phyloP scores from a whole-genome alignment of 2,797 vertebrate species.

The Sciurus vulgaris region DNA sequence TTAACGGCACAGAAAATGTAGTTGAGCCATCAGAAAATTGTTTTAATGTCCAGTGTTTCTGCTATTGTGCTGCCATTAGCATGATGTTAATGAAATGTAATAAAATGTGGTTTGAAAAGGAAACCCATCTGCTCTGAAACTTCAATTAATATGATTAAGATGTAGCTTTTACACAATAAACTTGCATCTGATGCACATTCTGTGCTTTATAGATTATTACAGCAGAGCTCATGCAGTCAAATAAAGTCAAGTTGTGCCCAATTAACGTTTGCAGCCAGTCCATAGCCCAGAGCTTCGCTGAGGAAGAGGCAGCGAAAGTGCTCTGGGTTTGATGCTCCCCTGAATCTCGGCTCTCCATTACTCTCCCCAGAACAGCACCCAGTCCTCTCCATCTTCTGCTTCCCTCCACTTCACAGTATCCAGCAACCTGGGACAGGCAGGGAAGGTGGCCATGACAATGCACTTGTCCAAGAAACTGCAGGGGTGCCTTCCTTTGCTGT shows the following conservation, averaged over 20 bases:
- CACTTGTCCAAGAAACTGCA: neutral
- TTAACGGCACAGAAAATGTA: constrained; percentile 69
- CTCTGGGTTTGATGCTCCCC: neutral
- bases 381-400: neutral
- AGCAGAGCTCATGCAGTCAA: constrained; percentile 30
- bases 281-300: neutral
- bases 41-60: constrained; percentile 75
- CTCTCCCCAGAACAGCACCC: neutral
- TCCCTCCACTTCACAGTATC: neutral
- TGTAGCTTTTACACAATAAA: constrained; percentile 49
- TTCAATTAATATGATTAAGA: constrained; percentile 76
- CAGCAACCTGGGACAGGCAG: neutral
- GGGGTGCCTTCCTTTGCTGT: neutral
- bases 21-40: constrained; percentile 63
- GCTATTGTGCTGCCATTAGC: constrained; percentile 71
- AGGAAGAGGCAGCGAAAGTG: neutral
- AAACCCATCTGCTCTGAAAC: constrained; percentile 73
- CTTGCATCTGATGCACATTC: neutral
- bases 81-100: constrained; percentile 71
- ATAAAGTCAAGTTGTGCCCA: constrained; percentile 56
- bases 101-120: constrained; percentile 72
- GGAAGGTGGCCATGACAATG: neutral
- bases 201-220: constrained; percentile 65
- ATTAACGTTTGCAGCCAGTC: constrained; percentile 47
- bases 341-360: neutral